Evolutionary conservation across 2,888 invertebrate genomes (phyloP).

Genomic region (Tetropium fuscum): DNA sequence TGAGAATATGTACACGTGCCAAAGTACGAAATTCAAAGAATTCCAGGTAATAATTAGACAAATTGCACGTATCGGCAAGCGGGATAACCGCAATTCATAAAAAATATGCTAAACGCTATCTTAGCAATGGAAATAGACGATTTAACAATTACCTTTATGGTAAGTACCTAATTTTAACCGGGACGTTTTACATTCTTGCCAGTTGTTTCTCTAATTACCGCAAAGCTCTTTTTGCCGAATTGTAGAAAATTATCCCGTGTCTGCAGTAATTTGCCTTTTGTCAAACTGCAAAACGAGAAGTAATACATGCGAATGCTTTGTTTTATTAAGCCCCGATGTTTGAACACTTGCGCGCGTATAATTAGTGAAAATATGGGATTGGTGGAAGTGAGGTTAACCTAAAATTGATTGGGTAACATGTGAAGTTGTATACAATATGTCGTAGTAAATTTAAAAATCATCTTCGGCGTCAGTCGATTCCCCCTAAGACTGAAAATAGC

Average conservation of each 20-base stretch:
- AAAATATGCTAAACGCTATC: conserved; percentile 12
- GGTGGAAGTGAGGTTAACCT: not conserved
- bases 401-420: too few species aligned
- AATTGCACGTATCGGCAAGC: too few species aligned
- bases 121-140: conserved; percentile 15
- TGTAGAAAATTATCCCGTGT: conserved; percentile 6
- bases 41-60: too few species aligned
- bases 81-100: not conserved
- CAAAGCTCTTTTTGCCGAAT: not conserved
- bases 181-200: conserved; percentile 5
- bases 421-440: too few species aligned
- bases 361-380: not conserved
- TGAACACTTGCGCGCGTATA: conserved; percentile 17
- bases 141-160: conserved; percentile 7
- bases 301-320: conserved; percentile 3
- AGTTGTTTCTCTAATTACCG: conserved; percentile 11
- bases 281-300: conserved; percentile 19
- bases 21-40: too few species aligned
- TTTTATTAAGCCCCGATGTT: conserved; percentile 9
- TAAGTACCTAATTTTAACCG: conserved; percentile 1
- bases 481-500: too few species aligned
- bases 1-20: too few species aligned
- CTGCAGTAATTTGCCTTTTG: conserved; percentile 16
- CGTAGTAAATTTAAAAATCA: too few species aligned
- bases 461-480: too few species aligned